These are phyloP conservation scores for Brenthis hecate DNA, from an alignment of 2,888 invertebrate species.

Conservation along the genomic window DNA sequence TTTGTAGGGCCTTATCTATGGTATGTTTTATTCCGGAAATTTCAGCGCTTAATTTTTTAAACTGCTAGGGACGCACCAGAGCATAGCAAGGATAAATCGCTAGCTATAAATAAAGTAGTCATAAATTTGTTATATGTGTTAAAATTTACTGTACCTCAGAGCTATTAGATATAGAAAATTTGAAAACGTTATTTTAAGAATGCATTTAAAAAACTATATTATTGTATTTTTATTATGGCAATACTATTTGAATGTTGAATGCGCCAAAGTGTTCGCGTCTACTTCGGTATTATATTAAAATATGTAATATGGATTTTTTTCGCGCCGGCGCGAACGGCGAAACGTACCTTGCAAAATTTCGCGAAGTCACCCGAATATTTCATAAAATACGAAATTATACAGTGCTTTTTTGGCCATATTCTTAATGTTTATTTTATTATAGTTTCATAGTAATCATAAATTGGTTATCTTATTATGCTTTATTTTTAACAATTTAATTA, in stretches of 20 bases:
- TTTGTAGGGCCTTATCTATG: no score
- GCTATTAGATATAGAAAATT: no score
- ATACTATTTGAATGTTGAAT: conserved; percentile 1
- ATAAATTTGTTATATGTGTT: no score
- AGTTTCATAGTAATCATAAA: neutral
- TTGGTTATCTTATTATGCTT: neutral
- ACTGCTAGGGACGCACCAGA: no score
- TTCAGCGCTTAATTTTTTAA: no score
- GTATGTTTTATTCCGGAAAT: no score
- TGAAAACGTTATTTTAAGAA: neutral
- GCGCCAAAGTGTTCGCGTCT: conserved; percentile 30
- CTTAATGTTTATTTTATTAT: conserved; percentile 3
- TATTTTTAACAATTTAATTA: neutral
- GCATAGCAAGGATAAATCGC: no score
- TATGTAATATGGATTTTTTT: conserved; percentile 70
- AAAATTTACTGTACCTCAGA: no score
- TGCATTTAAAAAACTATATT: neutral
- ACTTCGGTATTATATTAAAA: conserved; percentile 34
- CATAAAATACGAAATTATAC: conserved; percentile 22
- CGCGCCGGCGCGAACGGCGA: conserved; percentile 77
- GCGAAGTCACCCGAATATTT: conserved; percentile 19
- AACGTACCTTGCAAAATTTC: conserved; percentile 26
- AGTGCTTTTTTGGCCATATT: conserved; percentile 12
- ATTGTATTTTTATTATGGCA: conserved; percentile 24
- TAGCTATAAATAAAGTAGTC: no score